Percentiles rank a stretch among this genome's conserved stretches.
phyloP scores from a whole-genome alignment of 2,888 invertebrate species.

The Habrosyne pyritoides region DNA sequence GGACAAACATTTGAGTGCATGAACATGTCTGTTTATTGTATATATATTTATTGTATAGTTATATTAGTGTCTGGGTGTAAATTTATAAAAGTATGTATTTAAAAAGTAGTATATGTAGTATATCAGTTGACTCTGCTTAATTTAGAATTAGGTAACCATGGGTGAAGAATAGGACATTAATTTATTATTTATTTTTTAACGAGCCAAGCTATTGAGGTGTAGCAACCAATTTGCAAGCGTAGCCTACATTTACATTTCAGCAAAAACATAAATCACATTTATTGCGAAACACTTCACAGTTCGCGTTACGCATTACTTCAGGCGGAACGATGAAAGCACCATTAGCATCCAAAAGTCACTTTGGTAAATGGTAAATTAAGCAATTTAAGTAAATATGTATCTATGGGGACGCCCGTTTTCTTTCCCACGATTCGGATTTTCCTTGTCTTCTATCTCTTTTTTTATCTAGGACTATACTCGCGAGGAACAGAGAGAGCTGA shows the following conservation, averaged over 20 bases:
- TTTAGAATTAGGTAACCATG: too few species aligned
- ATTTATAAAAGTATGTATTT: too few species aligned
- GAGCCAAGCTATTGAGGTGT: too few species aligned
- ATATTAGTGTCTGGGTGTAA: too few species aligned
- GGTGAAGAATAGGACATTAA: too few species aligned
- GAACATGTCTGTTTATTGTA: too few species aligned
- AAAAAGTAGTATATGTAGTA: too few species aligned
- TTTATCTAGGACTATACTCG: background rate
- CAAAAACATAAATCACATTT: constrained; percentile 16
- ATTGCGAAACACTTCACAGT: constrained; percentile 12
- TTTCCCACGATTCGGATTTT: background rate
- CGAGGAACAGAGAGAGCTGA: background rate
- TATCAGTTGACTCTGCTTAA: too few species aligned
- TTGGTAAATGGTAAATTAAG: constrained; percentile 47
- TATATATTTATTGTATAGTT: too few species aligned
- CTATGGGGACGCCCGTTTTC: constrained; percentile 12
- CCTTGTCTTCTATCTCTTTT: background rate
- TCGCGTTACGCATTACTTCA: constrained; percentile 11
- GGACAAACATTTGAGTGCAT: too few species aligned
- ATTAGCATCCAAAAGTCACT: constrained; percentile 45
- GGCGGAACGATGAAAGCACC: constrained; percentile 35
- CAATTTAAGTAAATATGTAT: constrained; percentile 39
- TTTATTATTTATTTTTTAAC: too few species aligned
- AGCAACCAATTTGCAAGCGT: background rate
- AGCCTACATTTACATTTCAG: constrained; percentile 5